These are phyloP conservation scores for Microchirus variegatus DNA, from an alignment of 2,797 vertebrate species.

Conservation along the genomic window DNA sequence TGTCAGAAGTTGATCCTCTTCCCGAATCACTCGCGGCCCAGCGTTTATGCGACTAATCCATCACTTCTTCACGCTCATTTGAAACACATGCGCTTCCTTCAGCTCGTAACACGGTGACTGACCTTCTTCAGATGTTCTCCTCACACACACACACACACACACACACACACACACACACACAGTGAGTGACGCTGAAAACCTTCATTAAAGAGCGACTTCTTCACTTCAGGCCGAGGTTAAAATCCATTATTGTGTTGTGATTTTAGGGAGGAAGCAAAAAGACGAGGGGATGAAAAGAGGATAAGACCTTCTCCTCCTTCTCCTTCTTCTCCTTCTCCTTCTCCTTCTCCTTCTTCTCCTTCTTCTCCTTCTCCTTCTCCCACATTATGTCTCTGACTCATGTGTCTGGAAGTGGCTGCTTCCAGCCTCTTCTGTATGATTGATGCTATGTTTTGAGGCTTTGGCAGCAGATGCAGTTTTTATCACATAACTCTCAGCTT, in stretches of 20 bases:
- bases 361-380: slow-evolving; percentile 10
- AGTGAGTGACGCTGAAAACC: neutral
- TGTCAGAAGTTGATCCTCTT: too few relatives aligned
- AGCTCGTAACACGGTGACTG: slow-evolving; percentile 3
- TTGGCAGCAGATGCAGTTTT: slow-evolving; percentile 55
- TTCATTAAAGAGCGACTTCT: neutral
- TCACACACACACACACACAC: too few relatives aligned
- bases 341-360: slow-evolving; percentile 16
- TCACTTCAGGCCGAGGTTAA: slow-evolving; percentile 3
- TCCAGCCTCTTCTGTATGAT: slow-evolving; percentile 51
- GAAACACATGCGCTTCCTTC: too few relatives aligned
- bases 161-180: too few relatives aligned
- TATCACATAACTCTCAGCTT: slow-evolving; percentile 66
- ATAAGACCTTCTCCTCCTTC: slow-evolving; percentile 20
- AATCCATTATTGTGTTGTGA: neutral
- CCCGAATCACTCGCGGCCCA: too few relatives aligned
- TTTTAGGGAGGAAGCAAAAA: neutral
- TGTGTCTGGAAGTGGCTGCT: slow-evolving; percentile 46
- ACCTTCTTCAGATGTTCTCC: slow-evolving; percentile 1
- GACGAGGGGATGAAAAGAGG: neutral
- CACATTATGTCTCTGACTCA: slow-evolving; percentile 46
- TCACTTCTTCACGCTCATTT: too few relatives aligned
- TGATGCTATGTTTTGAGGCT: slow-evolving; percentile 52
- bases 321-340: slow-evolving; percentile 20
- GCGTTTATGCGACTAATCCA: too few relatives aligned